phyloP scores from a whole-genome alignment of 2,797 vertebrate genomes.

The Luscinia luscinia region DNA sequence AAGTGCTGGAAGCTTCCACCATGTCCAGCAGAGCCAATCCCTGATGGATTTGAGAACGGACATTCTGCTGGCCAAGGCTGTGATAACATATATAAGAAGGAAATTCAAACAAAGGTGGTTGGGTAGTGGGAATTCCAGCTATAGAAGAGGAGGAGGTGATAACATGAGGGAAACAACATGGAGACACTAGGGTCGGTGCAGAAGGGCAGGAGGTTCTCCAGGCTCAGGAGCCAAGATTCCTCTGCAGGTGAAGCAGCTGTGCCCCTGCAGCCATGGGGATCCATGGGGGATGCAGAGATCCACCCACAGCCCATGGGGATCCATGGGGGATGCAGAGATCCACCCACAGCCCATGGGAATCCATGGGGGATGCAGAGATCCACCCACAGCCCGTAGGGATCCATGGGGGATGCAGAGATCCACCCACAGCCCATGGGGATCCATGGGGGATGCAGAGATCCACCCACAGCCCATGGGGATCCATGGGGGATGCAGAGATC shows the following conservation, averaged over 20 bases:
- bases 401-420: too few relatives aligned
- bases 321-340: neutral
- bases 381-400: too few relatives aligned
- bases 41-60: neutral
- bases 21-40: neutral
- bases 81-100: neutral
- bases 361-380: too few relatives aligned
- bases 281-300: neutral
- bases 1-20: neutral
- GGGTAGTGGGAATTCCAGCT: too few relatives aligned
- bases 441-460: too few relatives aligned
- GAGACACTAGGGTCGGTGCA: neutral
- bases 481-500: too few relatives aligned
- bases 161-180: neutral
- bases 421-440: too few relatives aligned
- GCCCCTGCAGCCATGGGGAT: neutral
- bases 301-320: too few relatives aligned
- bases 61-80: neutral
- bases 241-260: neutral
- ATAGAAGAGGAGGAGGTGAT: neutral
- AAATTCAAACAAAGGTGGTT: neutral
- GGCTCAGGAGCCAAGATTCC: fast-evolving
- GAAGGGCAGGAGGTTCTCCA: neutral
- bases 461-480: too few relatives aligned
- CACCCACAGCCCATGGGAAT: neutral